These are phyloP conservation scores for Bucorvus abyssinicus DNA, from an alignment of 2,797 vertebrate species.

Conservation along the genomic window DNA sequence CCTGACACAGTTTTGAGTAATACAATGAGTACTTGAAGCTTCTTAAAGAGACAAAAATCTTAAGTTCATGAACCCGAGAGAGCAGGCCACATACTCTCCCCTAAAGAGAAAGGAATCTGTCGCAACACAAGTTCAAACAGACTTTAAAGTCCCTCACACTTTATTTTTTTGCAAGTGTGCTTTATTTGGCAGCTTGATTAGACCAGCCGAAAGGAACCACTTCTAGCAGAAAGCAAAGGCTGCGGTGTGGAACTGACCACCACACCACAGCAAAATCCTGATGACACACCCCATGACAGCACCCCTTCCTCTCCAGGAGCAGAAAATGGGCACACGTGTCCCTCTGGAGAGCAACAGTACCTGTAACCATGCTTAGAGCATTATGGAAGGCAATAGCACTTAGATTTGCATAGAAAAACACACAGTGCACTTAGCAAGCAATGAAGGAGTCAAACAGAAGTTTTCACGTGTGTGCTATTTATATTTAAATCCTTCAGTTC, in stretches of 20 bases:
- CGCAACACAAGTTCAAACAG: background rate
- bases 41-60: conserved; percentile 9
- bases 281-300: background rate
- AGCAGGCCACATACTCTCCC: background rate
- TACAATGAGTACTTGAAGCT: background rate
- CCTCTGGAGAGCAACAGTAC: background rate
- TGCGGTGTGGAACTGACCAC: background rate
- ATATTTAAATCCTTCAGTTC: background rate
- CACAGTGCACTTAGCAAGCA: background rate
- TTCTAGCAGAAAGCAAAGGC: background rate
- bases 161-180: background rate
- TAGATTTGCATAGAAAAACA: background rate
- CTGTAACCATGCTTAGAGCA: background rate
- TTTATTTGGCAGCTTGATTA: background rate
- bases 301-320: background rate
- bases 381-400: background rate
- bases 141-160: background rate
- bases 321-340: background rate
- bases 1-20: background rate
- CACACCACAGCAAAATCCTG: background rate
- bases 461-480: background rate
- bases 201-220: background rate
- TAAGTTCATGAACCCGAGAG: conserved; percentile 2
- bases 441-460: background rate
- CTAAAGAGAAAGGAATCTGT: background rate